These are phyloP conservation scores for mouse (Mus musculus) DNA, from an alignment of 2,113 vertebrate genomes.

Conservation along the genomic window DNA sequence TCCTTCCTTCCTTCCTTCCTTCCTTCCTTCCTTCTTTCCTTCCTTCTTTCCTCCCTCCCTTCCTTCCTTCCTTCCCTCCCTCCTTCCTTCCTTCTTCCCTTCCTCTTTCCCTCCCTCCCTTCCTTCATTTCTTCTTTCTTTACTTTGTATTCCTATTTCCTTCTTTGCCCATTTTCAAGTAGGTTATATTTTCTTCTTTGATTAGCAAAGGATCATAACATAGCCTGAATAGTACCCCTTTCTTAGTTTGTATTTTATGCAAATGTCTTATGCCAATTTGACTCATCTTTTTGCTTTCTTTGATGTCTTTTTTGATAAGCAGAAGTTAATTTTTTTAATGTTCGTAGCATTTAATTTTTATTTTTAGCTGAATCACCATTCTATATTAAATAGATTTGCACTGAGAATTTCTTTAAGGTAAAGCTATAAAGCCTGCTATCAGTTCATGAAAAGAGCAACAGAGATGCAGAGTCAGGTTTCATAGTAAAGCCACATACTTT, in stretches of 20 bases:
- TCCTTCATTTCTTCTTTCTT: neutral
- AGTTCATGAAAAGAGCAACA: neutral
- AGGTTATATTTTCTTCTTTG: neutral
- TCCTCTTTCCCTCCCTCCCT: neutral
- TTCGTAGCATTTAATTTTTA: neutral
- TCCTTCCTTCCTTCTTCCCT: too few species aligned
- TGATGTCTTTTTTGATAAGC: neutral
- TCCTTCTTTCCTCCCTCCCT: neutral
- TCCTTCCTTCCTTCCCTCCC: too few species aligned
- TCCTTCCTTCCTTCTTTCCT: too few species aligned
- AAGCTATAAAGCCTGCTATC: neutral
- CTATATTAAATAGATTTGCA: neutral
- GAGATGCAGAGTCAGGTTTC: neutral
- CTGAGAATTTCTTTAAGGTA: neutral
- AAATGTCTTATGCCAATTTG: neutral
- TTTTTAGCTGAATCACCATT: neutral
- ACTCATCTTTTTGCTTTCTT: neutral
- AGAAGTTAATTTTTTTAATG: neutral
- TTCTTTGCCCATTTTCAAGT: neutral
- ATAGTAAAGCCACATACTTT: neutral
- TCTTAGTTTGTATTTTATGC: neutral
- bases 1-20: neutral
- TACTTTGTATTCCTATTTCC: neutral
- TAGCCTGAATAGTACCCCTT: neutral
- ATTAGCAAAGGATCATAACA: neutral